Evolutionary conservation across 2,888 invertebrate species (phyloP), one percentile per base, ranked within the genome.

Genomic region (Drosophila algonquin): DNA sequence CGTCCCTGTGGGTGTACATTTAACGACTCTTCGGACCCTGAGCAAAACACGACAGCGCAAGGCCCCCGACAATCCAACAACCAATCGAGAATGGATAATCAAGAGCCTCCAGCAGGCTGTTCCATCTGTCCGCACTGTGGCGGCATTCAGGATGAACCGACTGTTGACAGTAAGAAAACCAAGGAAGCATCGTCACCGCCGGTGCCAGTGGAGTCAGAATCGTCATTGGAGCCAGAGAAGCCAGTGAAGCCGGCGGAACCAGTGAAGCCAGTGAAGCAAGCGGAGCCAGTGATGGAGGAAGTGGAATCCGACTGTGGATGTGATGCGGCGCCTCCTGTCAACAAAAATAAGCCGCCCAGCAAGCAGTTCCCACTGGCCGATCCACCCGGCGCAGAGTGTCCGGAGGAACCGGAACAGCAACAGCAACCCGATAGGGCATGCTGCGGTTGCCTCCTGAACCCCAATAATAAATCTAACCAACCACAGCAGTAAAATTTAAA

Each of bases 301-400:
- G 21, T 21, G 14, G 35, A 14, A 10, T 40, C 40, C 2, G 40
- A 40, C 4, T 40, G n/a, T n/a, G 47, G 12, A n/a, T 14, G 35
- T 21, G 8, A 30, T 21, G 21, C 21, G 8, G 12, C 2, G 2
- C 24, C 68, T n/a, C 50, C 50, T 1, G 8, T 21, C n/a, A 12
- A 8, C 9, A 40, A 1, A 10, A 10, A 2, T 16, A 7, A 7
- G 1, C 40, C 40, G 40, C n/a, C 7, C 12, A 53, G 21, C 16
- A 71, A 54, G 21, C 52, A 46, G 45, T 71, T 71, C 8, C 62
- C 71, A 0, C 45, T 71, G 27, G 27, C 18, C 9, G 71, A 71
- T 69, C 52, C n/a, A 5, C 18, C 3, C 0, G 10, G 1, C 1
- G 12, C 8, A 0, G 6, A 14, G 1, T 58, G 48, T 35, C 9